Evolutionary conservation across 2,113 vertebrate genomes (phyloP).

Genomic region (Canis aureus): DNA sequence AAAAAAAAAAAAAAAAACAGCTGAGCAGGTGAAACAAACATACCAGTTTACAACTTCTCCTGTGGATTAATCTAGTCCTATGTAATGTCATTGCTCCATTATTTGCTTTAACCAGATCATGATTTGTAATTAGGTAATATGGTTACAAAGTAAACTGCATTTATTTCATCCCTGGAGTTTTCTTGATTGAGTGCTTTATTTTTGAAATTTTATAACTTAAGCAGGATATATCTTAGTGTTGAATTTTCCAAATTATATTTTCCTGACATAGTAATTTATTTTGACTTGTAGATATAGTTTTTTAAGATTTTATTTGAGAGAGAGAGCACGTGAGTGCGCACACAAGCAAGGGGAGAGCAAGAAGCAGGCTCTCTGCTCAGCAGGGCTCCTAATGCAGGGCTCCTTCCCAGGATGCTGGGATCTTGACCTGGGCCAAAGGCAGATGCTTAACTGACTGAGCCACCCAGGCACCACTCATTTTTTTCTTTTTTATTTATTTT

Average conservation of each 20-base stretch:
- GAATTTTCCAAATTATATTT: slow-evolving; percentile 31
- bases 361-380: no score
- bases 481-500: no score
- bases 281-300: neutral
- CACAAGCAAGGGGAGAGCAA: no score
- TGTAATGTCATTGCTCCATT: neutral
- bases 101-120: slow-evolving; percentile 7
- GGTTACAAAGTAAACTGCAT: neutral
- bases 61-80: neutral
- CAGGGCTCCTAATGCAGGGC: no score
- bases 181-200: slow-evolving; percentile 35
- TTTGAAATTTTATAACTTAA: slow-evolving; percentile 38
- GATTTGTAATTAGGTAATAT: neutral
- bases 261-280: slow-evolving; percentile 22
- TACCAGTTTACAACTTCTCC: neutral
- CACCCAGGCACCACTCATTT: no score
- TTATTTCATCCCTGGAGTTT: slow-evolving; percentile 18
- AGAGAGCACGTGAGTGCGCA: no score
- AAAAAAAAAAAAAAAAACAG: neutral
- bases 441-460: no score
- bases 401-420: no score
- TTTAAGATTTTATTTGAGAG: no score
- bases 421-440: no score
- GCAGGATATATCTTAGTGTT: neutral
- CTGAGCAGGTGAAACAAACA: neutral